Evolutionary conservation across 2,888 invertebrate genomes (phyloP), one percentile per base, ranked within the genome.

Genomic region (Hydropsyche betteni): DNA sequence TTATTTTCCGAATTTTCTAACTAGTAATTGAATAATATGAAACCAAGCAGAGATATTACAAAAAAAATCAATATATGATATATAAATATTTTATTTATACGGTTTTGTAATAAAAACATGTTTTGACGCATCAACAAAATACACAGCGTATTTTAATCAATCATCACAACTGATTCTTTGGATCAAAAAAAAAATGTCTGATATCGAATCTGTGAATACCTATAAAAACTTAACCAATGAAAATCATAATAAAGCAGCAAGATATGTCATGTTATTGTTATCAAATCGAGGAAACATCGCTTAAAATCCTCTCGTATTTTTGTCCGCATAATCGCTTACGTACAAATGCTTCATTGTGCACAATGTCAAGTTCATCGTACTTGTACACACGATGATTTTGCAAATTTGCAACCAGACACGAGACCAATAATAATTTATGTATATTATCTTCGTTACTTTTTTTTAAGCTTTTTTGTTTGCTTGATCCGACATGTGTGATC

Each of bases 361-460:
- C 68, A 68, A 68, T 68, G 68, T 38, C 38, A 68, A 68, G 68
- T 68, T 68, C 68, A 68, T 33, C 38, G 68, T 12, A 33, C 68
- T 68, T 68, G 36, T 68, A 68, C 68, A 33, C 68, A 68, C 14
- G 24, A 16, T 58, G 58, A 58, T 58, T 8, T 58, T 58, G 58
- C 58, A 58, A 58, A 24, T 58, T 58, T 58, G 5, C 58, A 44
- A 44, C 44, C 44, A 14, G 58, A 58, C 58, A 58, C 58, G 58
- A 58, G 58, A 58, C 58, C 58, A 58, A 58, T 58, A 14, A 58
- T 58, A 58, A 58, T 2, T 16, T 44, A 10, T 4, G 1, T 44
- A 44, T 44, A 44, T 44, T 44, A 44, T 44, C 6, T 1, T 10
- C 44, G 44, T 44, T 44, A 44, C 3, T 44, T 44, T 44, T 44